Percentiles rank a stretch among this genome's conserved stretches.
Evolutionary conservation across 2,113 vertebrate genomes (phyloP).

Genomic region (Dipodomys spectabilis): DNA sequence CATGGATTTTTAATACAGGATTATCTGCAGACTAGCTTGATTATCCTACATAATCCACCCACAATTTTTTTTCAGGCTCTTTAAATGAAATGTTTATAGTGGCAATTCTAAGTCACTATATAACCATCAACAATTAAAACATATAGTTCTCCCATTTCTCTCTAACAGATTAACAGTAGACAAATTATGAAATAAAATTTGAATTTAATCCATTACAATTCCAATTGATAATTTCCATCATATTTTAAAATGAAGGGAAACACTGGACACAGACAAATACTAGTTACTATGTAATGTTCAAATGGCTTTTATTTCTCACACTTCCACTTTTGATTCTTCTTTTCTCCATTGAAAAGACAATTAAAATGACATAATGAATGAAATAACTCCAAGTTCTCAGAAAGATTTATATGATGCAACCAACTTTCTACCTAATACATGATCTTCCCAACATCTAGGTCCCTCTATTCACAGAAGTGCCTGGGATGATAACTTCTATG

Average conservation of each 20-base stretch:
- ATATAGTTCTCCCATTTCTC: not conserved
- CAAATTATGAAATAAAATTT: constrained; percentile 43
- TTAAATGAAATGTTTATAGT: not conserved
- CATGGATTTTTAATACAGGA: not conserved
- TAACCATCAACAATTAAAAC: constrained; percentile 13
- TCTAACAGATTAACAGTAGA: not conserved
- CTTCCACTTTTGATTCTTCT: not conserved
- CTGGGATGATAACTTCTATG: not conserved
- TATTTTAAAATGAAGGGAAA: constrained; percentile 1
- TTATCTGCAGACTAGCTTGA: not conserved
- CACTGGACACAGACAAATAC: not conserved
- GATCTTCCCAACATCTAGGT: not conserved
- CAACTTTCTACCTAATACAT: not conserved
- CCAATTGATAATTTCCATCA: not conserved
- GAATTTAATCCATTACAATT: constrained; percentile 26
- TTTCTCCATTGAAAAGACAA: not conserved
- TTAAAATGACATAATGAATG: not conserved
- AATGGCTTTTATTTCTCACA: not conserved
- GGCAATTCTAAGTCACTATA: constrained; percentile 16
- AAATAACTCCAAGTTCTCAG: not conserved
- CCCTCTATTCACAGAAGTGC: constrained; percentile 10
- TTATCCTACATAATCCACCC: not conserved
- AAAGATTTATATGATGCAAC: not conserved
- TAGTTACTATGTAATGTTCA: not conserved
- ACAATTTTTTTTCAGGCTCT: not conserved